A percentile compares a stretch with the other conserved stretches of the same genome.
phyloP scores from a whole-genome alignment of 37 sponge, comb jelly and placozoan genomes.

The Geodia barretti region DNA sequence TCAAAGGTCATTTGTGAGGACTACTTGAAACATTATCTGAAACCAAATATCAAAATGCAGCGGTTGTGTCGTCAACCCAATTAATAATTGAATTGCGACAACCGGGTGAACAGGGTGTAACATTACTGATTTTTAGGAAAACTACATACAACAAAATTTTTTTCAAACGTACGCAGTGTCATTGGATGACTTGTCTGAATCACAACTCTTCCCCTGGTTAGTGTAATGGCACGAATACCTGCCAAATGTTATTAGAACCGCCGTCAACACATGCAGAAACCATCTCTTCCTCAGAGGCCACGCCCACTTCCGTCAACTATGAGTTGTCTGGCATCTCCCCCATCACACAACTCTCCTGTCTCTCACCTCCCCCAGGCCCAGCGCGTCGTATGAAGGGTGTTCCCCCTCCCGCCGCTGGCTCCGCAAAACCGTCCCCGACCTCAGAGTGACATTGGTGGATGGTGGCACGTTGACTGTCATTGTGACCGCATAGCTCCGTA shows the following conservation, averaged over 20 bases:
- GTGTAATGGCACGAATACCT: slow-evolving; percentile 24
- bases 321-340: no score
- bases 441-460: background rate
- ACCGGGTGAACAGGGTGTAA: background rate
- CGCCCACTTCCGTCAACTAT: no score
- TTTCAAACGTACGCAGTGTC: slow-evolving; percentile 18
- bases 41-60: slow-evolving; percentile 50
- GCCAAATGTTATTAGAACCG: no score
- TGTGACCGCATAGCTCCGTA: slow-evolving; percentile 7
- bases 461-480: slow-evolving; percentile 43
- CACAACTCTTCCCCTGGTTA: slow-evolving; percentile 22
- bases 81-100: slow-evolving; percentile 10
- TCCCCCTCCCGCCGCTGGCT: background rate
- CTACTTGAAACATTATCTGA: slow-evolving; percentile 46
- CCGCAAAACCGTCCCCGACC: slow-evolving; percentile 59
- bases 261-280: slow-evolving; percentile 62
- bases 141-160: no score
- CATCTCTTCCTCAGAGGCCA: no score
- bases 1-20: slow-evolving; percentile 66
- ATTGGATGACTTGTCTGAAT: slow-evolving; percentile 19
- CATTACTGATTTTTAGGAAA: no score
- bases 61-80: background rate
- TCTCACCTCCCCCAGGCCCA: slow-evolving; percentile 11
- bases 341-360: no score
- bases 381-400: slow-evolving; percentile 50